Conservation (phyloP, 2,888 invertebrate species). For the Eledona agricola region DNA sequence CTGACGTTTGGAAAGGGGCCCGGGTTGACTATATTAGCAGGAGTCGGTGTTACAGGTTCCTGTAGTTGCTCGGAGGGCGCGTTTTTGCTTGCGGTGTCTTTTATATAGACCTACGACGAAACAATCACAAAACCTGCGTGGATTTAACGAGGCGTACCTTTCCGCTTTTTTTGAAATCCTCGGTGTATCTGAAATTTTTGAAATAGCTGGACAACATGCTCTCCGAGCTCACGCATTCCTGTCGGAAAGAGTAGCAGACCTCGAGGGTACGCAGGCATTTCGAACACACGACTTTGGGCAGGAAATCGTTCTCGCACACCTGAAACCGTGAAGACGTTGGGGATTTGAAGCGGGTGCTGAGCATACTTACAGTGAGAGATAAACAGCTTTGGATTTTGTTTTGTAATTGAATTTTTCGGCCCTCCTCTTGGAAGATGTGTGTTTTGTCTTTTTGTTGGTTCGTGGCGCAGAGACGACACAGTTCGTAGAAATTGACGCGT, state of each 20-base stretch:
- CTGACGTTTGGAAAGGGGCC: conserved; percentile 15
- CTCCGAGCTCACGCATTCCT: conserved; percentile 72
- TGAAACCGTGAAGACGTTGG: conserved; percentile 52
- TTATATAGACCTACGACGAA: conserved; percentile 65
- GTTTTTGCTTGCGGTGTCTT: conserved; percentile 59
- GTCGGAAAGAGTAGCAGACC: conserved; percentile 69
- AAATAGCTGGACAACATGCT: conserved; percentile 74
- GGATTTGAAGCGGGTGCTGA: not conserved
- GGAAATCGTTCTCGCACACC: conserved; percentile 73
- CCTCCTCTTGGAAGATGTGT: conserved; percentile 74
- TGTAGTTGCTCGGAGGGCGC: conserved; percentile 41
- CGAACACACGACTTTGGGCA: conserved; percentile 75
- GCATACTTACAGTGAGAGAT: conserved; percentile 67
- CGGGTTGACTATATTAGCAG: conserved; percentile 46
- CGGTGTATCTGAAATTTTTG: conserved; percentile 68
- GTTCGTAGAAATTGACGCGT: conserved; percentile 75
- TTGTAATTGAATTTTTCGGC: conserved; percentile 70
- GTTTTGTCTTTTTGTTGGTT: conserved; percentile 72
- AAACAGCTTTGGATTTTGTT: conserved; percentile 73
- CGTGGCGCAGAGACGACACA: conserved; percentile 75
- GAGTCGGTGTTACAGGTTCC: conserved; percentile 47
- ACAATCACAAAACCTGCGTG: not conserved
- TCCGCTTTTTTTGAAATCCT: conserved; percentile 70
- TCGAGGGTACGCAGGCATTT: conserved; percentile 72
- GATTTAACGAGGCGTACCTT: conserved; percentile 60